Evolutionary conservation across 2,113 vertebrate genomes (phyloP).

Genomic region (Brachypteracias leptosomus): DNA sequence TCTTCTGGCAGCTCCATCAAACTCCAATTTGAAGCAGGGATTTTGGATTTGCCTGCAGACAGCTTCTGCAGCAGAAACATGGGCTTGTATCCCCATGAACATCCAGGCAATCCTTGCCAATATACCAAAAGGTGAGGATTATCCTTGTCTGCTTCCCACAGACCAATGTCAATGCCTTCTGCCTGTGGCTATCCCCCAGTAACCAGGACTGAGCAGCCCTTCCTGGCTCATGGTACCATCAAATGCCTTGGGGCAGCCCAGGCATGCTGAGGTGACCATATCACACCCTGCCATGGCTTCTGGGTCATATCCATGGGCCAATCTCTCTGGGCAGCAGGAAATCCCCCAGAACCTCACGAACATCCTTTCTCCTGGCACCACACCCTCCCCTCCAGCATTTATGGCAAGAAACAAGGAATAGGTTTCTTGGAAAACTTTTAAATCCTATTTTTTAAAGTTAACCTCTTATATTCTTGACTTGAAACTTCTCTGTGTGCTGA

Average conservation of each 20-base stretch:
- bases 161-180: not conserved
- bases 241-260: fast-evolving
- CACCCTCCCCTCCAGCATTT: not conserved
- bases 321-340: not conserved
- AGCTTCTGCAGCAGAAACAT: not conserved
- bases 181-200: not conserved
- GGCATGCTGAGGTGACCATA: not conserved
- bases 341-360: not conserved
- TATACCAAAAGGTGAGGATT: not conserved
- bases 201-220: fast-evolving
- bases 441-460: not conserved
- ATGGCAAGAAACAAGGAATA: not conserved
- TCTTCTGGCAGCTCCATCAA: not conserved
- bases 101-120: not conserved
- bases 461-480: not conserved
- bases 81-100: not conserved
- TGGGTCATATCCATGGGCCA: not conserved
- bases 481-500: not conserved
- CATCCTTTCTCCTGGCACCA: not conserved
- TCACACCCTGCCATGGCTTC: not conserved
- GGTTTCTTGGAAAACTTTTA: not conserved
- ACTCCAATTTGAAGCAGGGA: not conserved
- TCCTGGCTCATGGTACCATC: not conserved
- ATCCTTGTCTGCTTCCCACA: not conserved
- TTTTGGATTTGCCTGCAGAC: not conserved